A percentile compares a stretch with the other conserved stretches of the same genome.
These are phyloP conservation scores for Corythucha ciliata DNA, from an alignment of 2,888 invertebrate species.

Conservation along the genomic window DNA sequence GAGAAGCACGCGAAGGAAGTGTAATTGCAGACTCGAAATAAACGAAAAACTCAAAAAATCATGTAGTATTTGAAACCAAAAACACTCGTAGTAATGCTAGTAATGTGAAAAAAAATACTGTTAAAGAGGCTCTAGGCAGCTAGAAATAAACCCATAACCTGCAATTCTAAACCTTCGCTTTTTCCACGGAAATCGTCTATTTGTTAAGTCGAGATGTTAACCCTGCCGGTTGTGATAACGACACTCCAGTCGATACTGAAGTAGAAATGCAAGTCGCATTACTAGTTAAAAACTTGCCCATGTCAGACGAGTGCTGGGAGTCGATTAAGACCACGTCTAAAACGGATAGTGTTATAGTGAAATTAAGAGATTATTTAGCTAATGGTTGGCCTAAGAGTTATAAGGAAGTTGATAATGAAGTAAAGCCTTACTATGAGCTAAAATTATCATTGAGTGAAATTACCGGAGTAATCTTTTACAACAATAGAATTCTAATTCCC, in stretches of 20 bases:
- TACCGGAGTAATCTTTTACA: conserved; percentile 1
- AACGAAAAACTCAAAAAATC: too few species aligned
- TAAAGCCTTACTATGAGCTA: conserved; percentile 17
- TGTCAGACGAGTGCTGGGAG: conserved; percentile 26
- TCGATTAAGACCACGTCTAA: conserved; percentile 27
- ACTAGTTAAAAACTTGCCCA: conserved; percentile 29
- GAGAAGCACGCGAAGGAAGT: too few species aligned
- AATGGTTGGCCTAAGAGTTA: conserved; percentile 1
- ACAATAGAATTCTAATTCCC: conserved; percentile 17
- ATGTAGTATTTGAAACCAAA: too few species aligned
- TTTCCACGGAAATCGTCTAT: conserved; percentile 33
- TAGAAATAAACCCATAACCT: too few species aligned
- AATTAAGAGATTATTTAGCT: neutral
- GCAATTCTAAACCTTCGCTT: too few species aligned
- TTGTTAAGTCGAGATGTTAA: conserved; percentile 27
- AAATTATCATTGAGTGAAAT: conserved; percentile 22
- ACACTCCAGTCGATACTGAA: conserved; percentile 22
- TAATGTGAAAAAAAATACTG: too few species aligned
- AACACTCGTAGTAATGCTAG: too few species aligned
- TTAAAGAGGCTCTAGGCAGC: too few species aligned
- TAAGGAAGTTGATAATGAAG: neutral
- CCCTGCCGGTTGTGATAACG: conserved; percentile 17
- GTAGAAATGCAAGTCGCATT: conserved; percentile 28
- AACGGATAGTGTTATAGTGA: neutral
- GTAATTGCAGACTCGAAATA: too few species aligned